These are phyloP conservation scores for Drosophila kanekoi DNA, from an alignment of 2,888 invertebrate species.

Conservation along the genomic window DNA sequence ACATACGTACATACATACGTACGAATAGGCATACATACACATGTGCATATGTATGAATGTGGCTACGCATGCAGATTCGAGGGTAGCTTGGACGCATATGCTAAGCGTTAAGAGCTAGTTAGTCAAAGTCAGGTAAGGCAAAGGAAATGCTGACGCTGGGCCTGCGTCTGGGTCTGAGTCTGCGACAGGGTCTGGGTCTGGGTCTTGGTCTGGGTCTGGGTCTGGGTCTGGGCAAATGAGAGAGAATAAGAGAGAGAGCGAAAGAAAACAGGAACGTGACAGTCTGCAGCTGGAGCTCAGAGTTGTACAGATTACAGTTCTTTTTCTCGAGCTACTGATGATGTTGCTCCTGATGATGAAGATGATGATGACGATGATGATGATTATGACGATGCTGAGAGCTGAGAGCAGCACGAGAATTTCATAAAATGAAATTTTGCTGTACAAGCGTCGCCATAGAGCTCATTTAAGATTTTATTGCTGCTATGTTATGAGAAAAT, in stretches of 20 bases:
- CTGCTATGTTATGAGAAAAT: conserved; percentile 36
- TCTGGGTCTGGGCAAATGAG: conserved; percentile 16
- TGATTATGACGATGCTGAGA: conserved; percentile 17
- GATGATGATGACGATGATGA: conserved; percentile 9
- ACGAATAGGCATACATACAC: not conserved
- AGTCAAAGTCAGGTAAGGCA: conserved; percentile 58
- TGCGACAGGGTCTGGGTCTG: conserved; percentile 2
- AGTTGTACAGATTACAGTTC: conserved; percentile 9
- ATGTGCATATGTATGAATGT: not conserved
- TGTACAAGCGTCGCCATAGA: conserved; percentile 32
- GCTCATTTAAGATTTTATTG: conserved; percentile 62
- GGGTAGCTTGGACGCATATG: conserved; percentile 22
- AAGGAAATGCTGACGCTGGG: conserved; percentile 8
- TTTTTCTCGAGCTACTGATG: not conserved
- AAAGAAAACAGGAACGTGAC: conserved; percentile 53
- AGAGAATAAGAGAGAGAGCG: conserved; percentile 43
- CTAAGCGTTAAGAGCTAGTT: conserved; percentile 65
- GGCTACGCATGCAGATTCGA: not conserved
- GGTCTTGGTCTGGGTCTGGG: conserved; percentile 1
- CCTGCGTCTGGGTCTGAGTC: not conserved
- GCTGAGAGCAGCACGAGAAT: conserved; percentile 31
- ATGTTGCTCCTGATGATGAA: not conserved
- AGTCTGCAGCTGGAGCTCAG: conserved; percentile 32
- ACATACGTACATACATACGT: not conserved
- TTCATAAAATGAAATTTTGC: conserved; percentile 58